Conservation (phyloP, 2,113 vertebrate species). For the Gorsachius goisagi region DNA sequence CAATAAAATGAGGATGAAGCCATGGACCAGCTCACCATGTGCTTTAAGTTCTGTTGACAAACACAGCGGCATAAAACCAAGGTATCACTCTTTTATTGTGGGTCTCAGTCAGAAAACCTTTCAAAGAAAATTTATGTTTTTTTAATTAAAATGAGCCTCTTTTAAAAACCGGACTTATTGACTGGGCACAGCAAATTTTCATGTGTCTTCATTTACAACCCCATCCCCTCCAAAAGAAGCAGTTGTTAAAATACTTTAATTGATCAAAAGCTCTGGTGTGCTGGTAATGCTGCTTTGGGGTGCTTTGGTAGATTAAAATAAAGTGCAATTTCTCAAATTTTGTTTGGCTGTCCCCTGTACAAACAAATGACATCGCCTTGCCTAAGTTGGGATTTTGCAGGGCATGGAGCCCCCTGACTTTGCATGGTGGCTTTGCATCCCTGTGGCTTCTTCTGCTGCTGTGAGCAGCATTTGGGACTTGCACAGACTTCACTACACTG, state of each 20-base stretch:
- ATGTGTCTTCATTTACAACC: not conserved
- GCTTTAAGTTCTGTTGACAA: not conserved
- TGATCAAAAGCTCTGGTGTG: not conserved
- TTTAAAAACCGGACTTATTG: not conserved
- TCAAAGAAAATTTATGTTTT: not conserved
- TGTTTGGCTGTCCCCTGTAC: not conserved
- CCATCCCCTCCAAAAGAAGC: not conserved
- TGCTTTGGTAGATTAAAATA: not conserved
- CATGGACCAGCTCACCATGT: accelerated
- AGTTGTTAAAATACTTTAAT: not conserved
- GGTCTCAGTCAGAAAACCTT: not conserved
- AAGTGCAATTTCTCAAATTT: not conserved
- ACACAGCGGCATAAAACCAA: not conserved
- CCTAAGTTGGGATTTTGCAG: not conserved
- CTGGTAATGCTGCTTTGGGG: not conserved
- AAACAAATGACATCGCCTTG: not conserved
- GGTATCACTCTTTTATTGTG: not conserved
- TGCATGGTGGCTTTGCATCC: not conserved
- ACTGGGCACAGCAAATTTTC: not conserved
- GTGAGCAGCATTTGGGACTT: not conserved
- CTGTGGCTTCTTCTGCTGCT: not conserved
- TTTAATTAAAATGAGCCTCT: not conserved
- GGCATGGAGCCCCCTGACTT: constrained; percentile 5
- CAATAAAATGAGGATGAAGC: not conserved
- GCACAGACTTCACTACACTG: not conserved